phyloP scores from a whole-genome alignment of 2,888 invertebrate genomes.

The Dascillus cervinus region DNA sequence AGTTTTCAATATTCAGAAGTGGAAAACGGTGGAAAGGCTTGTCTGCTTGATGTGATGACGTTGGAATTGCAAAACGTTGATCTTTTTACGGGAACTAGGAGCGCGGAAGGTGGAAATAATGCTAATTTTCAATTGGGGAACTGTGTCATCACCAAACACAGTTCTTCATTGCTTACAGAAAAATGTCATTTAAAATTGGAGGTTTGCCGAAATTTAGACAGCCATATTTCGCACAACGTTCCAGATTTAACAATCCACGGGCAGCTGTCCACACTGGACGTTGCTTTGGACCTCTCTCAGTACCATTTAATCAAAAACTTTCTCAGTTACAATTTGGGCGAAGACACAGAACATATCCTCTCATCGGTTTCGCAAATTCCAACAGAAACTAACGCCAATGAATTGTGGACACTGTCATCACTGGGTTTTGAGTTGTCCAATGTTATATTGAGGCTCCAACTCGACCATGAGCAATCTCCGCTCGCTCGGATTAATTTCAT shows the following conservation, averaged over 20 bases:
- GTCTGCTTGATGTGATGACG: slow-evolving; percentile 67
- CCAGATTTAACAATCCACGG: slow-evolving; percentile 83
- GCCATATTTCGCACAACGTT: slow-evolving; percentile 38
- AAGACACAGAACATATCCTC: slow-evolving; percentile 62
- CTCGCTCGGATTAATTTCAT: slow-evolving; percentile 88
- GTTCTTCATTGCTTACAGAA: slow-evolving; percentile 69
- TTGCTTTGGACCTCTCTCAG: slow-evolving; percentile 73
- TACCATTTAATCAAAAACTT: slow-evolving; percentile 84
- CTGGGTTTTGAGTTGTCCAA: slow-evolving; percentile 78
- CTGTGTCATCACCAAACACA: slow-evolving; percentile 47
- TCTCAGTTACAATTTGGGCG: slow-evolving; percentile 83
- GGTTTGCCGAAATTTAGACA: slow-evolving; percentile 75
- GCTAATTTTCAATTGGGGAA: slow-evolving; percentile 41
- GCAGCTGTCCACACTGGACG: slow-evolving; percentile 75
- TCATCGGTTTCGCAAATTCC: slow-evolving; percentile 32
- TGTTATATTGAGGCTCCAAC: slow-evolving; percentile 68
- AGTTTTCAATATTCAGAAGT: slow-evolving; percentile 59
- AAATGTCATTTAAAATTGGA: slow-evolving; percentile 73
- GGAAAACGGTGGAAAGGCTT: slow-evolving; percentile 40
- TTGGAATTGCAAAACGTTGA: slow-evolving; percentile 70
- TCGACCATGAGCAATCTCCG: slow-evolving; percentile 49
- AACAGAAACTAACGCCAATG: slow-evolving; percentile 29
- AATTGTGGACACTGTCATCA: slow-evolving; percentile 71
- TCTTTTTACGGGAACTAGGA: slow-evolving; percentile 53
- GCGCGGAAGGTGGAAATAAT: not conserved